Percentiles rank a stretch among this genome's conserved stretches.
These are phyloP conservation scores for Nannoperca australis DNA, from an alignment of 2,797 vertebrate species.

Conservation along the genomic window DNA sequence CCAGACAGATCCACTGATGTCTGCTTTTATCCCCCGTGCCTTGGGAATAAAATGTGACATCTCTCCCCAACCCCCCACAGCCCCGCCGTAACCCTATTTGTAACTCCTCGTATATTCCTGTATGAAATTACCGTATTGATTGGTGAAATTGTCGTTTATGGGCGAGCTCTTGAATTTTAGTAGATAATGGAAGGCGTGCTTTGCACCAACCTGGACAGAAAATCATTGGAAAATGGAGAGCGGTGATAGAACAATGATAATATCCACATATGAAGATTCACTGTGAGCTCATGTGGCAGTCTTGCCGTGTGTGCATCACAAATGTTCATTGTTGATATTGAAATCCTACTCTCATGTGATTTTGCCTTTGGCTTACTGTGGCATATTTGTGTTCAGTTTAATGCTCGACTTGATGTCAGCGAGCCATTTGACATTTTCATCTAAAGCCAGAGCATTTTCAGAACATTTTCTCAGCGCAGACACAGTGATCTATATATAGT, in stretches of 20 bases:
- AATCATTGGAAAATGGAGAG: constrained; percentile 77
- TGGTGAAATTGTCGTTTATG: constrained; percentile 75
- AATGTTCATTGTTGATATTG: constrained; percentile 2
- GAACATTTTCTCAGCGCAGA: background rate
- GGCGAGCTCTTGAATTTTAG: constrained; percentile 78
- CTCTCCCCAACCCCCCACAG: constrained; percentile 18
- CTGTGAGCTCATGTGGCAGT: background rate
- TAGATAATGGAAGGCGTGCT: constrained; percentile 76
- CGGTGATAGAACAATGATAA: constrained; percentile 53
- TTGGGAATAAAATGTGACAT: constrained; percentile 71
- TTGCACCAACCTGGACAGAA: constrained; percentile 71
- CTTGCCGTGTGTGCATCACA: constrained; percentile 7
- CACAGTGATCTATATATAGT: background rate
- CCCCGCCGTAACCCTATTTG: constrained; percentile 47
- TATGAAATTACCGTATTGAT: constrained; percentile 82
- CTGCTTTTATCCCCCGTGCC: constrained; percentile 68
- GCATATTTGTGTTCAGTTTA: background rate
- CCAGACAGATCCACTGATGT: constrained; percentile 76
- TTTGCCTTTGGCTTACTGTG: background rate
- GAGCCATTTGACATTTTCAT: constrained; percentile 1
- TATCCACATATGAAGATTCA: constrained; percentile 44
- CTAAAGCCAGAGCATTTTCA: background rate
- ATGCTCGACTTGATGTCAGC: background rate
- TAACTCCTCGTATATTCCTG: constrained; percentile 71
- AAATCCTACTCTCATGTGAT: constrained; percentile 15